These are phyloP conservation scores for Anser brachyrhynchus DNA, from an alignment of 2,113 vertebrate genomes.

Conservation along the genomic window DNA sequence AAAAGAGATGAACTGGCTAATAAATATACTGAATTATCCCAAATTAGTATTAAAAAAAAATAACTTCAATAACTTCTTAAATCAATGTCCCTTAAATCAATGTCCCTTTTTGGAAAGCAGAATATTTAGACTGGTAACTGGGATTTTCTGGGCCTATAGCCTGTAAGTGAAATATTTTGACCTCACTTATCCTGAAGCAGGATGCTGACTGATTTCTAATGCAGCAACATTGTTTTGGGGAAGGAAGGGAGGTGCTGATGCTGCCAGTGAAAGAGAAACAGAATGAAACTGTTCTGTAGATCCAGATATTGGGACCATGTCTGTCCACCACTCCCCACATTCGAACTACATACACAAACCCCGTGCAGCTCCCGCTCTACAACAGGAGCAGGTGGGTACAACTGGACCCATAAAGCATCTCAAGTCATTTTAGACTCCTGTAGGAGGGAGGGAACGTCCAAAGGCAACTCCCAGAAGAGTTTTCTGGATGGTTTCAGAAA, in stretches of 20 bases:
- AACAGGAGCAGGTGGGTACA: neutral
- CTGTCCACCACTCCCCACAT: neutral
- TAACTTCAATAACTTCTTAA: neutral
- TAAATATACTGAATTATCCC: neutral
- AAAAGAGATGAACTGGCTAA: neutral
- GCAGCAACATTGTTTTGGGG: neutral
- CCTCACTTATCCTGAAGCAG: neutral
- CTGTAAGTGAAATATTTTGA: neutral
- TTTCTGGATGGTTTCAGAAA: neutral
- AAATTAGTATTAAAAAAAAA: neutral
- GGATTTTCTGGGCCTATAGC: no score
- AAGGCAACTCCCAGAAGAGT: neutral
- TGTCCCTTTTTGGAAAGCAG: neutral
- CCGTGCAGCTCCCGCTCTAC: accelerated
- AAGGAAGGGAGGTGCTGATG: neutral
- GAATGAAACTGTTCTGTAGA: neutral
- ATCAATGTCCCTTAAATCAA: no score
- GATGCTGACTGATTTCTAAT: neutral
- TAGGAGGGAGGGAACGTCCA: neutral
- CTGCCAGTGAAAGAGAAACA: neutral
- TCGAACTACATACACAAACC: neutral
- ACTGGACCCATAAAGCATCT: neutral
- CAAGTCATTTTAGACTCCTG: conserved; percentile 8
- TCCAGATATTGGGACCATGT: neutral
- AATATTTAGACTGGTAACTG: neutral